phyloP scores from a whole-genome alignment of 2,888 invertebrate genomes.

The Phengaris alcon region DNA sequence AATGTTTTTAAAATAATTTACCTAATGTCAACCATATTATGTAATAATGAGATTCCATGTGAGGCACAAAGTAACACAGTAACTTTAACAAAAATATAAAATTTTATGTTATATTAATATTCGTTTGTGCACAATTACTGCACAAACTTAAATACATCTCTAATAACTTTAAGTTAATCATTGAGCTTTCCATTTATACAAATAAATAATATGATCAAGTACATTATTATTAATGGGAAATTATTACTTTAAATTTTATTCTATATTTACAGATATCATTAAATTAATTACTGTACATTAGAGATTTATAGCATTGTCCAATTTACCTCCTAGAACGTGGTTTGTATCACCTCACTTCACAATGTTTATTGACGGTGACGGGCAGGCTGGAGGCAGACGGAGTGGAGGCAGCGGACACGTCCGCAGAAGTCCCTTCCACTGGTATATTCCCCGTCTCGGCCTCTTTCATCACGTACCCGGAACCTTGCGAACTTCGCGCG shows the following conservation, averaged over 20 bases:
- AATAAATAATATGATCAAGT: slow-evolving; percentile 70
- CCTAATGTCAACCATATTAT: slow-evolving; percentile 36
- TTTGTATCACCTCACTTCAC: slow-evolving; percentile 92
- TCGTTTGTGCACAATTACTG: slow-evolving; percentile 67
- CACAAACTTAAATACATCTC: slow-evolving; percentile 63
- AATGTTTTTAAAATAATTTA: slow-evolving; percentile 42
- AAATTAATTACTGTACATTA: slow-evolving; percentile 44
- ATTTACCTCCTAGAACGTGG: slow-evolving; percentile 44
- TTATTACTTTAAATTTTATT: slow-evolving; percentile 47
- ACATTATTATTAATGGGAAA: slow-evolving; percentile 50
- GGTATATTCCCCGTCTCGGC: slow-evolving; percentile 53
- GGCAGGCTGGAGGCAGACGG: slow-evolving; percentile 45
- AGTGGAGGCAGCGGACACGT: slow-evolving; percentile 43
- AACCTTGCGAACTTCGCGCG: slow-evolving; percentile 89
- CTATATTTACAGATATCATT: slow-evolving; percentile 56
- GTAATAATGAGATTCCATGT: slow-evolving; percentile 67
- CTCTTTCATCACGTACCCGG: slow-evolving; percentile 81
- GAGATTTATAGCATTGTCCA: slow-evolving; percentile 30
- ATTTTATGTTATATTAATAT: slow-evolving; percentile 56
- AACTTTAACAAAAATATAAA: slow-evolving; percentile 67
- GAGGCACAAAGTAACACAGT: slow-evolving; percentile 72
- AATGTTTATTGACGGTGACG: slow-evolving; percentile 86
- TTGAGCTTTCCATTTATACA: slow-evolving; percentile 78
- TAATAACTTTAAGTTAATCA: slow-evolving; percentile 75
- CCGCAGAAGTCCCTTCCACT: slow-evolving; percentile 46